Conservation (phyloP, 2,113 vertebrate genomes). For the Mobula hypostoma region DNA sequence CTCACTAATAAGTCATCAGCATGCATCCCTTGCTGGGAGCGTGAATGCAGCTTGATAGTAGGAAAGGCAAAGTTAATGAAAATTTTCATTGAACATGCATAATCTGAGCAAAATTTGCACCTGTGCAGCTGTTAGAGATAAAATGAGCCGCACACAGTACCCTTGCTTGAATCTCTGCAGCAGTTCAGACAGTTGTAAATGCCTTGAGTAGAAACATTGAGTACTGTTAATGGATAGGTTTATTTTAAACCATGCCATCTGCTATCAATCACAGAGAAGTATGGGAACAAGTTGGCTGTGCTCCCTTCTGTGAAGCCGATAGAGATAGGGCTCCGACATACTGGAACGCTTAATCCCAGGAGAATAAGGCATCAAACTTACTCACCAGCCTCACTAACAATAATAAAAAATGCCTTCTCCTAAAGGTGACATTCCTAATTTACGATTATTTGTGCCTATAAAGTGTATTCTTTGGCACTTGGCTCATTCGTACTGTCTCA, state of each 20-base stretch:
- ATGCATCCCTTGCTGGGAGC: constrained; percentile 37
- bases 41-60: constrained; percentile 36
- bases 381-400: constrained; percentile 95
- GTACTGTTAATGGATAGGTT: constrained; percentile 91
- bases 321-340: constrained; percentile 73
- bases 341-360: constrained; percentile 71
- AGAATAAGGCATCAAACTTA: constrained; percentile 95
- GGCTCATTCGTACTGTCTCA: constrained; percentile 80
- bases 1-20: constrained; percentile 38
- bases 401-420: constrained; percentile 97
- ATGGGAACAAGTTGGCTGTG: constrained; percentile 76
- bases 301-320: constrained; percentile 68
- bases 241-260: constrained; percentile 91
- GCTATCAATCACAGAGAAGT: constrained; percentile 88
- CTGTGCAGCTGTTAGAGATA: constrained; percentile 66
- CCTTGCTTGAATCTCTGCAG: constrained; percentile 57
- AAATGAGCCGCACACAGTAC: constrained; percentile 44
- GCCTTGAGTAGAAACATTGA: constrained; percentile 74
- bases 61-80: constrained; percentile 68
- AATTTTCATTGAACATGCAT: constrained; percentile 38
- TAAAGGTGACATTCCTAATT: constrained; percentile 99
- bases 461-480: constrained; percentile 95
- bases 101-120: constrained; percentile 65
- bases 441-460: constrained; percentile 99
- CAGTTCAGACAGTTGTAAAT: constrained; percentile 75